A percentile compares a stretch with the other conserved stretches of the same genome.
These are phyloP conservation scores for Apis cerana DNA, from an alignment of 1,140 invertebrate species.

Conservation along the genomic window DNA sequence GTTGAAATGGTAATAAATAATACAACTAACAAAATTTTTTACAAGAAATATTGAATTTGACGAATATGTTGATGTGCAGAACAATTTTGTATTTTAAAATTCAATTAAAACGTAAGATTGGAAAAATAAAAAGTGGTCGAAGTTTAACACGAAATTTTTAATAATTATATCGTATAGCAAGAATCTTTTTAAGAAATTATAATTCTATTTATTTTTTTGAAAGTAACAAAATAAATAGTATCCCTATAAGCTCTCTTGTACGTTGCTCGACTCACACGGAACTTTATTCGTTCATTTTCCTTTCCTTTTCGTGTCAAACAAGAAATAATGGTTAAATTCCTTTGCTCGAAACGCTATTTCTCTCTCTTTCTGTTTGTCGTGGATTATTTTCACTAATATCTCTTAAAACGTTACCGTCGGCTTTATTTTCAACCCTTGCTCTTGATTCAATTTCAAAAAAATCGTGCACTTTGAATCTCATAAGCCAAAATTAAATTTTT, in stretches of 20 bases:
- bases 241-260: neutral
- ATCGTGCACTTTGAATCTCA: neutral
- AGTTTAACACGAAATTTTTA: too few species aligned
- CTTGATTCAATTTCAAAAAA: neutral
- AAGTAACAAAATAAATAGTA: neutral
- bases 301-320: neutral
- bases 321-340: neutral
- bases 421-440: neutral
- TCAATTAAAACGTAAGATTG: too few species aligned
- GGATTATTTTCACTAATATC: neutral
- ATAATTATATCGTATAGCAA: too few species aligned
- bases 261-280: neutral
- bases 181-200: neutral
- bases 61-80: too few species aligned
- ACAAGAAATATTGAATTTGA: too few species aligned
- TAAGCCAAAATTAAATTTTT: neutral
- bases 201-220: neutral
- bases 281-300: neutral
- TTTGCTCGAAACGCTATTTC: neutral
- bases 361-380: neutral
- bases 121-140: too few species aligned
- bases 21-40: too few species aligned
- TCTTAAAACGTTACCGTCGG: neutral
- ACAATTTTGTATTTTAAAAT: too few species aligned
- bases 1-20: too few species aligned